Conservation (phyloP, 2,888 invertebrate species). For the Drosophila kuntzei region DNA sequence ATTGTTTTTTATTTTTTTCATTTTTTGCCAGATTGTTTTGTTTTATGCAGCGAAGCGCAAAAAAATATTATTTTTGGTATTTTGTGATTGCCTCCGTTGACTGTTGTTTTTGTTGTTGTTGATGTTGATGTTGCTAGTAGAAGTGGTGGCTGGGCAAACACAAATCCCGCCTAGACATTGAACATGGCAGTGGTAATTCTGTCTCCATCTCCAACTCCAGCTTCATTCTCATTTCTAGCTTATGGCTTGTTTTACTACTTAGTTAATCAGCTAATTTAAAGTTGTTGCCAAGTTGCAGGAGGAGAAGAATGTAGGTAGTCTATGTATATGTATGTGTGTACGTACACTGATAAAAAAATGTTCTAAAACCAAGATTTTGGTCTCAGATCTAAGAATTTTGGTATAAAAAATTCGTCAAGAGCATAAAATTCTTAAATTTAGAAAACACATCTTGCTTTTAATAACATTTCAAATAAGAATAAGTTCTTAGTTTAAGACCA, state of each 20-base stretch:
- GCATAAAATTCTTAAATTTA: too few relatives aligned
- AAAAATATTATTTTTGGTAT: constrained; percentile 78
- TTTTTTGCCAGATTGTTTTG: constrained; percentile 55
- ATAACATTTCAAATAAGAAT: too few relatives aligned
- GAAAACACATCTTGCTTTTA: too few relatives aligned
- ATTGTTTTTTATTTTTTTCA: constrained; percentile 29
- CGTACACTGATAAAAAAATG: too few relatives aligned
- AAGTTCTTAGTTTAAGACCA: too few relatives aligned
- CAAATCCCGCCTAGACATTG: constrained; percentile 69
- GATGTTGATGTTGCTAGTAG: constrained; percentile 18
- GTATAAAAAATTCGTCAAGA: too few relatives aligned
- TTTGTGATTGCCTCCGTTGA: constrained; percentile 75
- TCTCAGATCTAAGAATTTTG: too few relatives aligned
- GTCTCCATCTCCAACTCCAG: constrained; percentile 8
- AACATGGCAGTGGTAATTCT: constrained; percentile 45
- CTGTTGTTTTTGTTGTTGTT: constrained; percentile 43
- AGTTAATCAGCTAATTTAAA: constrained; percentile 80
- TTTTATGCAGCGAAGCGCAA: constrained; percentile 73
- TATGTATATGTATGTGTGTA: not conserved
- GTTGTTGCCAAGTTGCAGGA: constrained; percentile 41
- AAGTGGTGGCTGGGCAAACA: constrained; percentile 47
- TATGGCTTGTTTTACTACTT: constrained; percentile 75
- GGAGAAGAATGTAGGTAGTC: not conserved
- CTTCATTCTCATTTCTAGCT: constrained; percentile 42
- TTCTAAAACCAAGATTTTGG: too few relatives aligned